Base-by-base conservation (phyloP, 2,888 invertebrate species). In the Drosophila meridionalis region DNA sequence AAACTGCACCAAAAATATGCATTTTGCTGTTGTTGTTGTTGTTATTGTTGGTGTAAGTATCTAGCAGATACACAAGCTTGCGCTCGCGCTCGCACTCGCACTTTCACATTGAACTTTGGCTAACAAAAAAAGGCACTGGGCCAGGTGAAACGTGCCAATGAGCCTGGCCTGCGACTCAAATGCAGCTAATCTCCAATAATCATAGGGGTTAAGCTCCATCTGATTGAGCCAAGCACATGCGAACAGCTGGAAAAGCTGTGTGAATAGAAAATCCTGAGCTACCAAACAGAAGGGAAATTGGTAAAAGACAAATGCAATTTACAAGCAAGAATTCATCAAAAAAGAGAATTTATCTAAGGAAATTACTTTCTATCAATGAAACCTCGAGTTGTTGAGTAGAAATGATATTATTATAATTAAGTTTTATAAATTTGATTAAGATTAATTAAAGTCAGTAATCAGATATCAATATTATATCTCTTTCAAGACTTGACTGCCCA, bases 81-180 rank as follows among this genome's bases (percentile, higher is more conserved):
- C 40, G 42, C 26, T 59, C 28, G 55, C 40, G 42, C 26, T 59
- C 28, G 20, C 52, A 58, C 42, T 69, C 70, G 66, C 83, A 88
- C 83, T 84, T 84, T 84, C 83, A 84, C 83, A 83, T 76, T 64
- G 66, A 71, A 69, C 67, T 57, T 69, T 45, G 69, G 57, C 57
- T 20, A 0, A 12, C 2, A n/a, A 9, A 40, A 61, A 80, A 78
- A 78, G 77, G 81, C 77, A 80, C 81, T 80, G 81, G 81, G 78
- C 81, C 81, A 80, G 59, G 61, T 68, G 64, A 68, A 76, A 80
- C 72, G 72, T 76, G 78, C 65, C 81, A 80, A 78, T 80, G 76
- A 80, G 66, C 56, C 42, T 43, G 57, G 28, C 40, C 57, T 47
- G 34, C 36, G 30, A 63, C 57, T 66, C 73, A 57, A 75, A 79